A percentile compares a stretch with the other conserved stretches of the same genome.
These are phyloP conservation scores for Anagyrus pseudococci DNA, from an alignment of 2,888 invertebrate species.

Conservation along the genomic window DNA sequence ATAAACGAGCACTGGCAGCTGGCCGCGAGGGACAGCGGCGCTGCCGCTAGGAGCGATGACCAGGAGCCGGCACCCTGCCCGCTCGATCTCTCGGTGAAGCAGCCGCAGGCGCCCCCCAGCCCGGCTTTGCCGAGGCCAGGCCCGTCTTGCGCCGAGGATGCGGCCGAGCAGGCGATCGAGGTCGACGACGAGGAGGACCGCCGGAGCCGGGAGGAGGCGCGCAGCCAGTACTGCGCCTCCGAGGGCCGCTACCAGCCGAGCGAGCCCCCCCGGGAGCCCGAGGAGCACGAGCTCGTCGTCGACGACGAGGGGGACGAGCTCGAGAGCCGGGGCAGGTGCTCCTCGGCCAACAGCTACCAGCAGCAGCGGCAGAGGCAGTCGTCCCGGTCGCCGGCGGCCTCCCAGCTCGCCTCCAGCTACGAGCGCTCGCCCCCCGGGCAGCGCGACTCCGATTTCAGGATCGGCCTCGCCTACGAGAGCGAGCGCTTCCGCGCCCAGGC, in stretches of 20 bases:
- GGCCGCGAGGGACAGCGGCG: constrained; percentile 31
- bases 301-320: constrained; percentile 41
- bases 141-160: too few species aligned
- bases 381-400: constrained; percentile 14
- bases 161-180: constrained; percentile 48
- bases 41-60: constrained; percentile 25
- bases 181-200: constrained; percentile 52
- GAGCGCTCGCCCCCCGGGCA: not conserved
- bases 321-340: constrained; percentile 44
- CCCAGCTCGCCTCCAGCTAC: constrained; percentile 18
- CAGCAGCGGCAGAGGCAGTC: not conserved
- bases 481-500: constrained; percentile 36
- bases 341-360: constrained; percentile 42
- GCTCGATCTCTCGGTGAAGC: constrained; percentile 78
- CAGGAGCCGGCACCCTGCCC: constrained; percentile 64
- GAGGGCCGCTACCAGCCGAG: constrained; percentile 45
- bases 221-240: constrained; percentile 14
- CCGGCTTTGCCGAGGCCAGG: constrained; percentile 43
- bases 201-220: constrained; percentile 40
- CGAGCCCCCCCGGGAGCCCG: not conserved
- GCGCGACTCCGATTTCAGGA: constrained; percentile 9
- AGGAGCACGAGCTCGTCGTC: not conserved
- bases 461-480: constrained; percentile 44
- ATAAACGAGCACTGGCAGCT: constrained; percentile 22
- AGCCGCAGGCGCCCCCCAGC: constrained; percentile 42